A percentile compares a stretch with the other conserved stretches of the same genome.
Conservation (phyloP, 2,113 vertebrate genomes). For the Uropsilus gracilis region DNA sequence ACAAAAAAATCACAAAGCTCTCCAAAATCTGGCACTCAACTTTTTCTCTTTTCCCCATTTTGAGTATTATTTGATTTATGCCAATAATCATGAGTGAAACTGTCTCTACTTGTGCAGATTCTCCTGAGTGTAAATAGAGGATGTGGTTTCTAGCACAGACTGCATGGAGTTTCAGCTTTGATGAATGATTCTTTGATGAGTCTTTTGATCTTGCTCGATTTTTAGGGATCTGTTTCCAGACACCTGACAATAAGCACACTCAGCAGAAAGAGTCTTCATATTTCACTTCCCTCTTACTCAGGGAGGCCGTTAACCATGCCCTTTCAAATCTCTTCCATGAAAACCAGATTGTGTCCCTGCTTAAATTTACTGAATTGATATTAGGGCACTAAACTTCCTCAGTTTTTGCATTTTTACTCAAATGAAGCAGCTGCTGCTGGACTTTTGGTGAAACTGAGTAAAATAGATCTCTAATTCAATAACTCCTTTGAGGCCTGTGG, state of each 20-base stretch:
- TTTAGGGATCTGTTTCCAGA: conserved; percentile 57
- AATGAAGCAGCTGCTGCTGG: background rate
- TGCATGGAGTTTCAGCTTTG: conserved; percentile 26
- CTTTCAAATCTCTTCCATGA: conserved; percentile 46
- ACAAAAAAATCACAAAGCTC: background rate
- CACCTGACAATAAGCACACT: conserved; percentile 42
- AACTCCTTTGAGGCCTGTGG: conserved; percentile 4
- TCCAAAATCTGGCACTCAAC: background rate
- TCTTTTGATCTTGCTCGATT: conserved; percentile 60
- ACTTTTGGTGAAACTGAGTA: conserved; percentile 51
- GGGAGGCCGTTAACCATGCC: conserved; percentile 41
- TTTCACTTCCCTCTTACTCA: conserved; percentile 46
- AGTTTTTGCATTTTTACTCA: conserved; percentile 7
- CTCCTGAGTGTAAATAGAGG: background rate
- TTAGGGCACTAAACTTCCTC: conserved; percentile 32
- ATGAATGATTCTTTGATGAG: conserved; percentile 48
- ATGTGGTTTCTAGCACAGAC: conserved; percentile 14
- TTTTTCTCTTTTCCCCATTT: background rate
- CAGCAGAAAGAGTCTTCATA: conserved; percentile 64
- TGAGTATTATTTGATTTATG: conserved; percentile 35
- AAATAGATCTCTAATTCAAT: conserved; percentile 33
- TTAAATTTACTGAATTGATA: conserved; percentile 14
- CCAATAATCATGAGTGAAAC: background rate
- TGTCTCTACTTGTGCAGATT: background rate
- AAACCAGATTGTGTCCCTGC: conserved; percentile 46